Evolutionary conservation across 2,888 invertebrate species (phyloP), one percentile per base, ranked within the genome.

Genomic region (Meloe dianella): DNA sequence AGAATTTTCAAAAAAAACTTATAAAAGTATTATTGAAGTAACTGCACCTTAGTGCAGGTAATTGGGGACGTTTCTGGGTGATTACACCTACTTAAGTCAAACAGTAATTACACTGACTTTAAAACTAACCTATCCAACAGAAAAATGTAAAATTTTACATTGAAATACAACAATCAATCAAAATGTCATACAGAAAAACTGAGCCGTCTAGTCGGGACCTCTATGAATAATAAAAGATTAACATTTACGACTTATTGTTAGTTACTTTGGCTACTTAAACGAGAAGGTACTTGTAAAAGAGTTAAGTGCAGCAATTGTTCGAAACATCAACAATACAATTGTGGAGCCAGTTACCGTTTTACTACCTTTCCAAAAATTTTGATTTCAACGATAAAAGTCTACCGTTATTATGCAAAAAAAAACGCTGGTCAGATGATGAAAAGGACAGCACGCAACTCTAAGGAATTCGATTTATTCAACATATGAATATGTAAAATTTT

Each of bases 391-490:
- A 14, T 30, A 58, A 20, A 22, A 57, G 14, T 14, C 35, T 14
- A 38, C 59, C 59, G 38, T 59, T 59, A 59, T 30, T 57, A 57
- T 32, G 51, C 22, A 24, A 12, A 51, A 51, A n/a, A 47, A 51
- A 51, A 5, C 51, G 51, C 24, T 6, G 22, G 22, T 24, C 51
- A 51, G 51, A 51, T 51, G 51, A 51, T 51, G 12, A 12, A 24
- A 17, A 38, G 7, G 2, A 38, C 0, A 4, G 14, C 32, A 32
- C 10, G 9, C 2, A 38, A 14, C 14, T 12, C 8, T 9, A 10
- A 8, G 1, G 4, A 14, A 30, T 30, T 30, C 30, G 30, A 1
- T 30, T 35, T 35, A 4, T 35, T 10, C 12, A 32, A 32, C 7
- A 10, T 6, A 41, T 14, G 51, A 51, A 51, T 22, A 51, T 51